Conservation (phyloP, 2,888 invertebrate species). For the Dryobota labecula region DNA sequence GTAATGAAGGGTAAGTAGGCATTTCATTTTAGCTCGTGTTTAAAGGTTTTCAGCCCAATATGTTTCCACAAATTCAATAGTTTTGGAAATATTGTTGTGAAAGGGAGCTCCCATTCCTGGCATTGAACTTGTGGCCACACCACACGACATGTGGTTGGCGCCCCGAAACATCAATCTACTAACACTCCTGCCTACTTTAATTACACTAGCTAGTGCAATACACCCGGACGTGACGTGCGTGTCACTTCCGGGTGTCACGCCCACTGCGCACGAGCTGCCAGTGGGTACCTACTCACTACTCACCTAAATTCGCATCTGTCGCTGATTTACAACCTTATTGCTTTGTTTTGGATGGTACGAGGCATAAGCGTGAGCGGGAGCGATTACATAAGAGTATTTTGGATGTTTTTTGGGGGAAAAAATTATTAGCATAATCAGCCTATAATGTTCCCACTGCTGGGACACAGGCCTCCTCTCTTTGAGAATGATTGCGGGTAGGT, state of each 20-base stretch:
- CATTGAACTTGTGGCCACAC: neutral
- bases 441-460: too few species aligned
- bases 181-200: neutral
- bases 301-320: slow-evolving; percentile 59
- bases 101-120: neutral
- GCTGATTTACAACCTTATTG: slow-evolving; percentile 44
- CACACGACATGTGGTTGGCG: neutral
- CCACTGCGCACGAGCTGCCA: slow-evolving; percentile 32
- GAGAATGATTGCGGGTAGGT: too few species aligned
- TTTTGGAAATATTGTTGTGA: neutral
- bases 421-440: too few species aligned
- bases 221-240: slow-evolving; percentile 31
- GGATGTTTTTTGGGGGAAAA: neutral
- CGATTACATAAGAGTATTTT: neutral
- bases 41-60: neutral
- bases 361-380: neutral
- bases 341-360: neutral
- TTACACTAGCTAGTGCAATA: neutral
- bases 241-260: slow-evolving; percentile 60
- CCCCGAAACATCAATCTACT: neutral
- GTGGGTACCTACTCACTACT: slow-evolving; percentile 14
- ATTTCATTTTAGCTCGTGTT: neutral
- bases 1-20: neutral
- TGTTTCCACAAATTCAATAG: neutral
- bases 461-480: too few species aligned